Conservation (phyloP, 2,113 vertebrate genomes). For the Abramis brama region DNA sequence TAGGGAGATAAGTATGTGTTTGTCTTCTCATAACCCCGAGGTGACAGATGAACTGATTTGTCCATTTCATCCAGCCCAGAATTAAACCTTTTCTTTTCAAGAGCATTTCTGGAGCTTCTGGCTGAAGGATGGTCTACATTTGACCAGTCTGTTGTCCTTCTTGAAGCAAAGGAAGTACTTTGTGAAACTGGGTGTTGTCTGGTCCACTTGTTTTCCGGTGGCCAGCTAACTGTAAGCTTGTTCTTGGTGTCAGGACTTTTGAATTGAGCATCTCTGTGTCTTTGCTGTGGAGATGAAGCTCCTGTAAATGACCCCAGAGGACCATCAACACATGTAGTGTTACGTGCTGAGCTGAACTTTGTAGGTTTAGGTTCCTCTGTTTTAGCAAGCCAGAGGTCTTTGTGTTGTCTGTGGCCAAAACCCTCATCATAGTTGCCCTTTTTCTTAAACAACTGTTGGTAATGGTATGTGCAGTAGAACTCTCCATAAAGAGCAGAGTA, state of each 20-base stretch:
- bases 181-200: not conserved
- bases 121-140: not conserved
- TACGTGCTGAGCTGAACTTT: slow-evolving; percentile 46
- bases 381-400: slow-evolving; percentile 76
- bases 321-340: slow-evolving; percentile 38
- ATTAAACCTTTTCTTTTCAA: slow-evolving; percentile 2
- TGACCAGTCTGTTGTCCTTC: slow-evolving; percentile 44
- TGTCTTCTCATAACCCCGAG: slow-evolving; percentile 28
- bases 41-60: slow-evolving; percentile 7
- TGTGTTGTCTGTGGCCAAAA: slow-evolving; percentile 76
- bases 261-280: slow-evolving; percentile 57
- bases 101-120: not conserved
- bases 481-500: slow-evolving; percentile 77
- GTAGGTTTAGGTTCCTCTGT: slow-evolving; percentile 58
- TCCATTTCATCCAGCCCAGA: slow-evolving; percentile 23
- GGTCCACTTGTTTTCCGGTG: slow-evolving; percentile 69
- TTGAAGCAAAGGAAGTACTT: slow-evolving; percentile 28
- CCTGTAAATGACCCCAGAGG: not conserved
- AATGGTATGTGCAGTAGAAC: slow-evolving; percentile 78
- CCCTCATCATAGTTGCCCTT: slow-evolving; percentile 80
- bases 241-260: slow-evolving; percentile 56
- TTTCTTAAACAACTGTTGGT: slow-evolving; percentile 76
- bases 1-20: not conserved
- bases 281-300: slow-evolving; percentile 53
- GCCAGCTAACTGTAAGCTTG: slow-evolving; percentile 73